Base-by-base conservation (phyloP, 2,797 vertebrate species). In the Fratercula arctica region DNA sequence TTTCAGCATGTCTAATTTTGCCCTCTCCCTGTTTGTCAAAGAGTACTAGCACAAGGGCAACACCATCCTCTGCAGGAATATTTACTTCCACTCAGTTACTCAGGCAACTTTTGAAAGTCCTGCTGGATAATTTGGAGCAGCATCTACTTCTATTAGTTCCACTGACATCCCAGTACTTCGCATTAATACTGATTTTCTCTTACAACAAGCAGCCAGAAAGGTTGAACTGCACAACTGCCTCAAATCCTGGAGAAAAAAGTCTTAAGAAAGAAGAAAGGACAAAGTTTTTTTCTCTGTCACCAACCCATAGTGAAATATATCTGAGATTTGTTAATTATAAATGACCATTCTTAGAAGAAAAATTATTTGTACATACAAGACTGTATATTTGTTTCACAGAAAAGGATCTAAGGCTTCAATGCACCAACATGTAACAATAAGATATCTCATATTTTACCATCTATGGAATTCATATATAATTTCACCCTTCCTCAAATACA, bases 121-220 rank as follows among this genome's bases (percentile, higher is more conserved):
- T 95, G 35, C 68, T 92, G 94, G 74, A 93, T 69, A 87, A 92
- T 84, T 85, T 92, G 66, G 89, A 96, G 54, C 50, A 92, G 64
- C 29, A 87, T 94, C 95, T 96, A 85, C 85, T 54, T 93, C 70
- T 92, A 64, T 87, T 91, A 95, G 60, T 85, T 97, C 85, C 87
- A 85, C 87, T 95, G 89, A 87, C 69, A 97, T 88, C 92, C 75
- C 83, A 97, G 82, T 88, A 96, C 85, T 98, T 97, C 94, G 90
- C 95, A 96, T 96, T 97, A 97, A 87, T 93, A 90, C 89, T 59
- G 85, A 96, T 96, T 97, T 98, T 95, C 89, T 95, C 51, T 97
- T 96, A 86, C 25, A 95, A 88, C 31, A 93, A 89, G 80, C 70
- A 96, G 89, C 46, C 87, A 90, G 94, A 96, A 97, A 92, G 92